Evolutionary conservation across 2,113 vertebrate species (phyloP).

Genomic region (Hydropotes inermis): DNA sequence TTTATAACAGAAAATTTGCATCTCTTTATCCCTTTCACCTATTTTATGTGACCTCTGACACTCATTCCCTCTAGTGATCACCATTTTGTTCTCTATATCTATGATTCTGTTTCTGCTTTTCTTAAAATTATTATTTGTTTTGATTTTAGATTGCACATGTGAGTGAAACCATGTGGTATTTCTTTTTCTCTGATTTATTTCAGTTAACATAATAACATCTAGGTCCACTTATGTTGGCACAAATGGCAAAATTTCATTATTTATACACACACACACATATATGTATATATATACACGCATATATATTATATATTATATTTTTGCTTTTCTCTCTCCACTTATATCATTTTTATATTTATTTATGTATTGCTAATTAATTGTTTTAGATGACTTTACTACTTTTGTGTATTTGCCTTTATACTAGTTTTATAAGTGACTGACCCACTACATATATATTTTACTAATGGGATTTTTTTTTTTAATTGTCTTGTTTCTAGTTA

Average conservation of each 20-base stretch:
- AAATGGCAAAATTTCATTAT: neutral
- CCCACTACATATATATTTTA: neutral
- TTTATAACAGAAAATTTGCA: neutral
- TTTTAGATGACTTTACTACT: neutral
- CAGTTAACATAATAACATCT: neutral
- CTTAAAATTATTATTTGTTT: neutral
- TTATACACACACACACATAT: too few relatives aligned
- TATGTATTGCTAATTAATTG: neutral
- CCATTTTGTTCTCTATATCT: neutral
- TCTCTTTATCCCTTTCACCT: neutral
- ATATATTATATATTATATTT: neutral
- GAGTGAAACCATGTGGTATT: neutral
- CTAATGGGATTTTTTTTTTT: neutral
- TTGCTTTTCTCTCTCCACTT: neutral
- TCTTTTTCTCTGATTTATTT: neutral
- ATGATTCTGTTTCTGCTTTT: neutral
- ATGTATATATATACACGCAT: too few relatives aligned
- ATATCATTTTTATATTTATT: neutral
- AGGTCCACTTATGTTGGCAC: neutral
- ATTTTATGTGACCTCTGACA: neutral
- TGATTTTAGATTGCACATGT: neutral
- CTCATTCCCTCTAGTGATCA: neutral
- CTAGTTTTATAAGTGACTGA: neutral
- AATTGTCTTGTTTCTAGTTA: neutral
- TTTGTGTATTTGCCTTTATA: neutral